These are phyloP conservation scores for Chelonia mydas DNA, from an alignment of 2,797 vertebrate genomes.

Conservation along the genomic window DNA sequence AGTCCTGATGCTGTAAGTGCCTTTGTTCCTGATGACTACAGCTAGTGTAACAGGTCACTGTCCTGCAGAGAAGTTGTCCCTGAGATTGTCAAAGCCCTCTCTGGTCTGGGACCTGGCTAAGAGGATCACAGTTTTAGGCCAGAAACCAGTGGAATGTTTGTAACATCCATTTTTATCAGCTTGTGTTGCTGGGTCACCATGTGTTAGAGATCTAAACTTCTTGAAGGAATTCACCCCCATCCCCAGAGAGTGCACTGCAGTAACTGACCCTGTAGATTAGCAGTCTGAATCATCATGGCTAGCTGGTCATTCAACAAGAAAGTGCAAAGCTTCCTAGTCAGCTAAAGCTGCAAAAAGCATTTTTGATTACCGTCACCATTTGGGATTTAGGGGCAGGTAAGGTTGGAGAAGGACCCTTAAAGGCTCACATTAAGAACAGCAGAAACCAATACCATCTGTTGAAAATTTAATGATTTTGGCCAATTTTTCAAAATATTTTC, in stretches of 20 bases:
- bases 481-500: no score
- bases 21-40: not conserved
- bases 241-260: not conserved
- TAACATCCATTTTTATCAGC: not conserved
- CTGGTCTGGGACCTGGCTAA: no score
- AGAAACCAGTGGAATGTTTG: rapidly evolving
- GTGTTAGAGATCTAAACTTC: not conserved
- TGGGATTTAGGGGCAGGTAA: no score
- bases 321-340: not conserved
- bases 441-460: no score
- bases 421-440: no score
- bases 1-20: not conserved
- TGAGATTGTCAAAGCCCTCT: no score
- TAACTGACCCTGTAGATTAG: not conserved
- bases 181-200: not conserved
- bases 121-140: not conserved
- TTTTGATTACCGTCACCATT: no score
- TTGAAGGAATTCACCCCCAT: not conserved
- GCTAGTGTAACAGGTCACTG: not conserved
- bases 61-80: not conserved
- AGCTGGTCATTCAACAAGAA: rapidly evolving
- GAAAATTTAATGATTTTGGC: no score
- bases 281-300: rapidly evolving
- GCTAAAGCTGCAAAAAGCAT: not conserved
- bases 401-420: no score